Conservation (phyloP, 1,140 invertebrate species). For the Drosophila subpulchrella region DNA sequence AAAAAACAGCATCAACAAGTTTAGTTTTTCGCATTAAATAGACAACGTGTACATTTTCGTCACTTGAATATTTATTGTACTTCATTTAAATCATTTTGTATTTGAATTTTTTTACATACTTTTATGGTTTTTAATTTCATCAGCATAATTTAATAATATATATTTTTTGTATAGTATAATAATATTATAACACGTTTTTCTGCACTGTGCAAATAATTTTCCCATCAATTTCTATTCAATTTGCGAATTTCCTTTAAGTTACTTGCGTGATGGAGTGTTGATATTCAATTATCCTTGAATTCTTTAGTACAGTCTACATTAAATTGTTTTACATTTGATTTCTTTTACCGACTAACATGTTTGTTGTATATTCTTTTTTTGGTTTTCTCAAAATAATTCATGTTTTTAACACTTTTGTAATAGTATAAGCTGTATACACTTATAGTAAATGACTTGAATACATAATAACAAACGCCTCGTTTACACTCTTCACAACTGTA, state of each 20-base stretch:
- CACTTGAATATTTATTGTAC: slow-evolving; percentile 66
- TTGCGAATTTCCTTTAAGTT: slow-evolving; percentile 30
- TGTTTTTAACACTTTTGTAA: slow-evolving; percentile 45
- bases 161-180: slow-evolving; percentile 53
- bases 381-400: slow-evolving; percentile 44
- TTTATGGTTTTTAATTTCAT: slow-evolving; percentile 51
- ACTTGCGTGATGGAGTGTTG: slow-evolving; percentile 46
- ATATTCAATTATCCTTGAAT: slow-evolving; percentile 47
- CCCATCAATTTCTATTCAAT: slow-evolving; percentile 41
- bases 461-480: slow-evolving; percentile 42
- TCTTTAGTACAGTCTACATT: slow-evolving; percentile 49
- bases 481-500: slow-evolving; percentile 35
- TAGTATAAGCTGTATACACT: slow-evolving; percentile 42
- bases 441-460: slow-evolving; percentile 49
- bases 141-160: slow-evolving; percentile 63
- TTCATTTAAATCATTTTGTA: slow-evolving; percentile 64
- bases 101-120: slow-evolving; percentile 52
- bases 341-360: slow-evolving; percentile 46
- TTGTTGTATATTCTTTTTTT: slow-evolving; percentile 34
- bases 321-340: slow-evolving; percentile 55
- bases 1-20: neutral
- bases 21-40: neutral
- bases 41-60: slow-evolving; percentile 35
- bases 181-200: slow-evolving; percentile 55
- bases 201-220: slow-evolving; percentile 53